phyloP scores from a whole-genome alignment of 2,113 vertebrate genomes.

The Numida meleagris region DNA sequence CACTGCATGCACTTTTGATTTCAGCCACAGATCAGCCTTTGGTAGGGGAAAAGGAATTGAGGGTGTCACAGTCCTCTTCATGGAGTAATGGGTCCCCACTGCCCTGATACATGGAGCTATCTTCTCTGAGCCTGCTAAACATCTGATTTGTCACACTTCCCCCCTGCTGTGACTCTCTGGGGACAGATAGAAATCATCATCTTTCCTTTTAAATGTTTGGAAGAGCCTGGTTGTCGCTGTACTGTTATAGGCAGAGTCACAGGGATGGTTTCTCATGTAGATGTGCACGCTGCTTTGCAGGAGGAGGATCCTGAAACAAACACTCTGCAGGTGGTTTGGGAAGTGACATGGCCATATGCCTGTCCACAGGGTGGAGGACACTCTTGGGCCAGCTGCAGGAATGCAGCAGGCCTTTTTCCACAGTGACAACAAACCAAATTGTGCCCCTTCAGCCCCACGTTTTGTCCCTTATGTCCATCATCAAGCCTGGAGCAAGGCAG shows the following conservation, averaged over 20 bases:
- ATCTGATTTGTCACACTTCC: not conserved
- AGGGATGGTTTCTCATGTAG: not conserved
- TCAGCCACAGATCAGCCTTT: not conserved
- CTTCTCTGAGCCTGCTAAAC: not conserved
- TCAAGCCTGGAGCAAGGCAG: not conserved
- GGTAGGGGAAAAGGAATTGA: not conserved
- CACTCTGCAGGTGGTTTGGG: fast-evolving
- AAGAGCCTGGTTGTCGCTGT: not conserved
- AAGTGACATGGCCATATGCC: fast-evolving
- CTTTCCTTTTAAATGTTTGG: not conserved
- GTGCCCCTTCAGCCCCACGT: fast-evolving
- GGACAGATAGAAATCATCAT: not conserved
- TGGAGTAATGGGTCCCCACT: not conserved
- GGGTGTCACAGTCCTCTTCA: not conserved
- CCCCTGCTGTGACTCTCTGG: not conserved
- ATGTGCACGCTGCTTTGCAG: not conserved
- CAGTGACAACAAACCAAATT: not conserved
- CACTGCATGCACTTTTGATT: not conserved
- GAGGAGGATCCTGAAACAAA: not conserved
- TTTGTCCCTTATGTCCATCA: fast-evolving
- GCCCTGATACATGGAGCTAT: not conserved
- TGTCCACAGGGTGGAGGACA: fast-evolving
- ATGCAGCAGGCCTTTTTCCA: not conserved
- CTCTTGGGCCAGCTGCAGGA: fast-evolving
- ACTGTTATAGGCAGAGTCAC: not conserved